Evolutionary conservation across 2,113 vertebrate genomes (phyloP).

Genomic region (Leuciscus idus): DNA sequence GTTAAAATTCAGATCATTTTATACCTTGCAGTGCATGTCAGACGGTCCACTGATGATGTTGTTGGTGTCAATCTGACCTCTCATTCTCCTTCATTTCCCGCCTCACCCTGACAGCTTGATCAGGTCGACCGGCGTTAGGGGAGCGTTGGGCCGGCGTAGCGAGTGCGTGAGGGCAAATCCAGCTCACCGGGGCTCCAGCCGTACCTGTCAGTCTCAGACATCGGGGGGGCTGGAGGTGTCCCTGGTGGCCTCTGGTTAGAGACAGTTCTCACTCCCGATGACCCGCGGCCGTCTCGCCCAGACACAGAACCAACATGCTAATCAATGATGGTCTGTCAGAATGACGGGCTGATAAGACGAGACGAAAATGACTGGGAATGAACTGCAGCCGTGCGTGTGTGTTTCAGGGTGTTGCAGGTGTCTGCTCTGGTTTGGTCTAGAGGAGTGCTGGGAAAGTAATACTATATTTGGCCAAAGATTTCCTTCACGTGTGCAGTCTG

Average conservation of each 20-base stretch:
- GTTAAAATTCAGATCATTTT: too few relatives aligned
- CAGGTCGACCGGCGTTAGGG: slow-evolving; percentile 13
- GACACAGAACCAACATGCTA: slow-evolving; percentile 67
- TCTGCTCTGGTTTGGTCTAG: slow-evolving; percentile 16
- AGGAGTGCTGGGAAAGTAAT: background rate
- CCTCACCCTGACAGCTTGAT: slow-evolving; percentile 47
- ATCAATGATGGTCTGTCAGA: slow-evolving; percentile 71
- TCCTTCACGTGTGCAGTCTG: background rate
- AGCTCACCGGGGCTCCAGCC: slow-evolving; percentile 62
- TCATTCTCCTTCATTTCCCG: slow-evolving; percentile 30
- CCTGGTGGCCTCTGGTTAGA: slow-evolving; percentile 72
- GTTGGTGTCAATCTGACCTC: slow-evolving; percentile 37
- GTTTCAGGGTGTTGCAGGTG: slow-evolving; percentile 33
- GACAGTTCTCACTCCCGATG: slow-evolving; percentile 62
- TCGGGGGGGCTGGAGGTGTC: slow-evolving; percentile 57
- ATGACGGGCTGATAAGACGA: slow-evolving; percentile 72
- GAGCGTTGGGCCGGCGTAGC: background rate
- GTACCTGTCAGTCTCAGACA: slow-evolving; percentile 68
- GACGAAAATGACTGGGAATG: slow-evolving; percentile 66
- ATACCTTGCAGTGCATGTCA: background rate
- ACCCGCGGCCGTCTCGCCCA: slow-evolving; percentile 65
- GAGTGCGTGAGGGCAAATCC: slow-evolving; percentile 20
- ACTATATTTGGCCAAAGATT: slow-evolving; percentile 18
- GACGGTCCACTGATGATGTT: slow-evolving; percentile 52
- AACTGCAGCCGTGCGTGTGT: slow-evolving; percentile 61